A percentile compares a stretch with the other conserved stretches of the same genome.
These are phyloP conservation scores for Glossophaga mutica DNA, from an alignment of 2,797 vertebrate species.

Conservation along the genomic window DNA sequence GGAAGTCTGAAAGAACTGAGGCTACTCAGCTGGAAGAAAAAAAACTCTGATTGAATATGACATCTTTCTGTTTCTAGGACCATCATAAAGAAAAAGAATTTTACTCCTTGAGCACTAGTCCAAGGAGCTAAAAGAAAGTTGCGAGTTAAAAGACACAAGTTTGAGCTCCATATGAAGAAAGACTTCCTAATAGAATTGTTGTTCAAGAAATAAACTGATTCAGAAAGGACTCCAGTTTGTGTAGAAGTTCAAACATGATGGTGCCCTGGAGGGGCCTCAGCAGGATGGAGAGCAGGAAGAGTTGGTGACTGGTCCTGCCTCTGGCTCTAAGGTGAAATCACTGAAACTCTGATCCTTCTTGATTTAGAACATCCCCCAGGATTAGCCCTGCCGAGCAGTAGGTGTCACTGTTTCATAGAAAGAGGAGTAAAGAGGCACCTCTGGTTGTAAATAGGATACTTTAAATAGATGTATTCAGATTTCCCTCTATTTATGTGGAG, in stretches of 20 bases:
- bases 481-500: neutral
- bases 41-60: neutral
- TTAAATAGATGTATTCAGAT: neutral
- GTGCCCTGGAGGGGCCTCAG: neutral
- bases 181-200: neutral
- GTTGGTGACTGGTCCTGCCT: neutral
- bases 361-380: neutral
- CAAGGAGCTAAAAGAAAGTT: neutral
- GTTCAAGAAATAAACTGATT: neutral
- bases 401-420: constrained; percentile 83
- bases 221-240: neutral
- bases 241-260: neutral
- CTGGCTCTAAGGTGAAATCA: neutral
- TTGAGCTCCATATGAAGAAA: neutral
- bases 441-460: neutral
- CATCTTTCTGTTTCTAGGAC: neutral
- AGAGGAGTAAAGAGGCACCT: constrained; percentile 15
- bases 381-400: constrained; percentile 69
- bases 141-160: neutral
- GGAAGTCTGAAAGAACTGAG: neutral
- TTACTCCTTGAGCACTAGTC: neutral
- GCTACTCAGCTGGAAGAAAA: neutral
- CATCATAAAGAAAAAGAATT: neutral
- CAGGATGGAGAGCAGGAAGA: neutral
- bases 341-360: neutral